Conservation (phyloP, 2,888 invertebrate genomes). For the Tipula confusa region DNA sequence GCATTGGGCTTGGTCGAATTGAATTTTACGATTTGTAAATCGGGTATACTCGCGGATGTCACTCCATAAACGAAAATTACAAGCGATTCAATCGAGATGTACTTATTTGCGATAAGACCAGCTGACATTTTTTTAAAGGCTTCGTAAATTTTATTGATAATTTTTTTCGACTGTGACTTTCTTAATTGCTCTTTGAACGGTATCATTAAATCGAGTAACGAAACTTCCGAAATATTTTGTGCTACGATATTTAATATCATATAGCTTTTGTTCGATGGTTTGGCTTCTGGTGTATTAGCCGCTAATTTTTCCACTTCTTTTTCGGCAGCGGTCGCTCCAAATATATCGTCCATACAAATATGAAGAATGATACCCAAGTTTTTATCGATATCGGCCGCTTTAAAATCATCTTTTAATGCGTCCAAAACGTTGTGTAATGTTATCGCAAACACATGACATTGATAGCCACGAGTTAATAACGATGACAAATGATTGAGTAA, state of each 20-base stretch:
- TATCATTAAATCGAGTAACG: constrained; percentile 68
- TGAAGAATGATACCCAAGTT: constrained; percentile 73
- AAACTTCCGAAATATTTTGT: constrained; percentile 70
- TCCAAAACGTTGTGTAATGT: constrained; percentile 81
- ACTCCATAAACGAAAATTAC: constrained; percentile 78
- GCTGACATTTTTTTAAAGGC: constrained; percentile 72
- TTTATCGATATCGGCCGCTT: constrained; percentile 72
- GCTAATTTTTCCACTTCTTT: constrained; percentile 84
- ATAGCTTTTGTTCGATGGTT: constrained; percentile 77
- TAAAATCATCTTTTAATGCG: constrained; percentile 64
- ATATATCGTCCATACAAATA: constrained; percentile 83
- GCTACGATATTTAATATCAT: constrained; percentile 79
- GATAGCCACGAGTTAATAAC: constrained; percentile 81
- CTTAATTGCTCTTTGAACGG: constrained; percentile 78
- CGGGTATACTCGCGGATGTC: constrained; percentile 74
- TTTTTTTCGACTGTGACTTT: constrained; percentile 73
- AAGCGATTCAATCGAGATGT: constrained; percentile 66
- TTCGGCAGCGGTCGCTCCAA: constrained; percentile 83
- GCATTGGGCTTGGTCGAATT: constrained; percentile 47
- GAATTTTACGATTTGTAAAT: constrained; percentile 47
- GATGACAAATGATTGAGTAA: constrained; percentile 76
- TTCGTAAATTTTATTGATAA: constrained; percentile 72
- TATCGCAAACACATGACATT: constrained; percentile 87
- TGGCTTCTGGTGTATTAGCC: constrained; percentile 75
- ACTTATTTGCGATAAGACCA: constrained; percentile 79